phyloP scores from a whole-genome alignment of 2,888 invertebrate genomes.

The Rhingia rostrata region DNA sequence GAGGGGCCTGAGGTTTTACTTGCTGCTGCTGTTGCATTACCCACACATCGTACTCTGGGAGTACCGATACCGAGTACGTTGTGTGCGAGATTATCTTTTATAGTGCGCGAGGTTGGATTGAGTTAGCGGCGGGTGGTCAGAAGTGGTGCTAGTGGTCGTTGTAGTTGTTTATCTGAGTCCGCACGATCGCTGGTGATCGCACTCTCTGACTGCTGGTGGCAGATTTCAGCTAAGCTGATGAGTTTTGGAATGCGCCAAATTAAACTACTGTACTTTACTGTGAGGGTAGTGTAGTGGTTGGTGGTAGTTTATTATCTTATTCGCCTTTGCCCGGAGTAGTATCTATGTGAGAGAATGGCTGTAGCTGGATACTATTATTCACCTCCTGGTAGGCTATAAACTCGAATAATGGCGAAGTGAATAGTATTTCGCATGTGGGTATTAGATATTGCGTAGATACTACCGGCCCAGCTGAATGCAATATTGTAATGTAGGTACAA shows the following conservation, averaged over 20 bases:
- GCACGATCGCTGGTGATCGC: conserved; percentile 33
- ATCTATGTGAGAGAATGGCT: conserved; percentile 14
- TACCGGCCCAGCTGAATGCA: neutral
- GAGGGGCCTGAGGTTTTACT: conserved; percentile 50
- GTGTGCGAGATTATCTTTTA: conserved; percentile 51
- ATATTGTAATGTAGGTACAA: neutral
- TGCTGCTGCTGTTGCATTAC: conserved; percentile 37
- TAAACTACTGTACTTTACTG: conserved; percentile 58
- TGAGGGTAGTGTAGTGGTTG: conserved; percentile 14
- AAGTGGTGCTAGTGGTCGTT: conserved; percentile 28
- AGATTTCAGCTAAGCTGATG: conserved; percentile 56
- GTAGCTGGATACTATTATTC: conserved; percentile 29
- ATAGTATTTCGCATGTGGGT: conserved; percentile 27
- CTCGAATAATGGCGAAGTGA: neutral
- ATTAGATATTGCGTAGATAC: neutral
- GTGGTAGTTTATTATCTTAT: conserved; percentile 36
- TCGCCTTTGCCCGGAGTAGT: neutral
- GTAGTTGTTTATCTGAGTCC: conserved; percentile 21
- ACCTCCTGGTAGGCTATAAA: conserved; percentile 12
- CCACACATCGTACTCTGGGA: conserved; percentile 28
- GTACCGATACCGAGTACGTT: conserved; percentile 14
- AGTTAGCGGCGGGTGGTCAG: conserved; percentile 46
- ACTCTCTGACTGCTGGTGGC: conserved; percentile 51
- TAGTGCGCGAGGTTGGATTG: conserved; percentile 25
- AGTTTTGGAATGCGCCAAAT: conserved; percentile 69